Conservation (phyloP, 2,797 vertebrate genomes). For the Danio aesculapii region DNA sequence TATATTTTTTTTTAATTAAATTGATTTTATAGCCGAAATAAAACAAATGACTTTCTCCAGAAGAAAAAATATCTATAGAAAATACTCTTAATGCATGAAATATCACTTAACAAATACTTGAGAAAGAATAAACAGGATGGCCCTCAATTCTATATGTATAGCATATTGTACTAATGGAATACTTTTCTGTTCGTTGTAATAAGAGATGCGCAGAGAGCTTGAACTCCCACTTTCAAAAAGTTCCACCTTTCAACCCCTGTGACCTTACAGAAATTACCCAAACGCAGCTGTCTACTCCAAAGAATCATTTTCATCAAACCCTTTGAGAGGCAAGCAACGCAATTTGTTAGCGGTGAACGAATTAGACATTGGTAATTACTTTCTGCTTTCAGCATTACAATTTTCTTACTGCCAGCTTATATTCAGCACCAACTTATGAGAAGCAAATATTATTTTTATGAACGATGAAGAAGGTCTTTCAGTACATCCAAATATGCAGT, state of each 20-base stretch:
- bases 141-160: not conserved
- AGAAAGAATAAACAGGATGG: not conserved
- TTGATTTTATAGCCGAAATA: too few relatives aligned
- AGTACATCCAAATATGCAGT: not conserved
- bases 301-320: not conserved
- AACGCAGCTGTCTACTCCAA: slow-evolving; percentile 17
- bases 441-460: slow-evolving; percentile 6
- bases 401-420: slow-evolving; percentile 5
- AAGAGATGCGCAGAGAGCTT: not conserved
- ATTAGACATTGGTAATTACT: slow-evolving; percentile 28
- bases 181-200: slow-evolving; percentile 6
- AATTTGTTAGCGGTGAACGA: not conserved
- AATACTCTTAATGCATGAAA: too few relatives aligned
- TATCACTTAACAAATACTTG: not conserved
- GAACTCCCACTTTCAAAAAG: slow-evolving; percentile 14
- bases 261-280: not conserved
- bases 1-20: too few relatives aligned
- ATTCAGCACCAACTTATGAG: not conserved
- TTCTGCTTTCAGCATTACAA: slow-evolving; percentile 12
- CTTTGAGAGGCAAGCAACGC: slow-evolving; percentile 9
- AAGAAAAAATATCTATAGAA: too few relatives aligned
- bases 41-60: too few relatives aligned
- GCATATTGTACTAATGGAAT: not conserved
- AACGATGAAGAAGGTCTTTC: slow-evolving; percentile 13
- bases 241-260: slow-evolving; percentile 4